A percentile compares a stretch with the other conserved stretches of the same genome.
Evolutionary conservation across 2,888 invertebrate genomes (phyloP).

Genomic region (Acholoe squamosa): DNA sequence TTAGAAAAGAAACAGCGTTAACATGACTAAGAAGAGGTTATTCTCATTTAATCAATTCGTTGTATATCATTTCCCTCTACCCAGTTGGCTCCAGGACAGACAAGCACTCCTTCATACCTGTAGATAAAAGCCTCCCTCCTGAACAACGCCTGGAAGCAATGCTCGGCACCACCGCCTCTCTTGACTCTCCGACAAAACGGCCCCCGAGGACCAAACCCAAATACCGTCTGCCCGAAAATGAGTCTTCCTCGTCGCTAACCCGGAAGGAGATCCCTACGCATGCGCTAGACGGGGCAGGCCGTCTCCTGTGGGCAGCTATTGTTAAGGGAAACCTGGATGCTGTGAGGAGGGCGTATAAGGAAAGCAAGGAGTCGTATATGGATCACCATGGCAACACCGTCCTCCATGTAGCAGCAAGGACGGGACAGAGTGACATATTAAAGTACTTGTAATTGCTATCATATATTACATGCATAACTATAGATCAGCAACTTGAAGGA

Average conservation of each 20-base stretch:
- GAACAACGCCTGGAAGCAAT: background rate
- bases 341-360: slow-evolving; percentile 17
- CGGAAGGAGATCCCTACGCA: background rate
- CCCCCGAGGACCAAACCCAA: background rate
- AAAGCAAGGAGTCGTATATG: slow-evolving; percentile 65
- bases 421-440: slow-evolving; percentile 67
- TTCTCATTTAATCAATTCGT: no score
- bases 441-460: slow-evolving; percentile 66
- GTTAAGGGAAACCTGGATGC: slow-evolving; percentile 39
- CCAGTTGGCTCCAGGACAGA: background rate
- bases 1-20: no score
- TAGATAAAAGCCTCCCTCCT: background rate
- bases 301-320: slow-evolving; percentile 50
- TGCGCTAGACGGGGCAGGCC: slow-evolving; percentile 31
- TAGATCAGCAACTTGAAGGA: background rate
- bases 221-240: background rate
- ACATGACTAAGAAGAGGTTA: no score
- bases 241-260: background rate
- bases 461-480: background rate
- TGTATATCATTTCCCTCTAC: no score
- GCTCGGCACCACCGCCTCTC: background rate
- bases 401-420: slow-evolving; percentile 69
- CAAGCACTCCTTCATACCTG: background rate
- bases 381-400: slow-evolving; percentile 71
- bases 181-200: background rate